These are phyloP conservation scores for Phylloscopus whistleri DNA, from an alignment of 2,113 vertebrate genomes.

Conservation along the genomic window DNA sequence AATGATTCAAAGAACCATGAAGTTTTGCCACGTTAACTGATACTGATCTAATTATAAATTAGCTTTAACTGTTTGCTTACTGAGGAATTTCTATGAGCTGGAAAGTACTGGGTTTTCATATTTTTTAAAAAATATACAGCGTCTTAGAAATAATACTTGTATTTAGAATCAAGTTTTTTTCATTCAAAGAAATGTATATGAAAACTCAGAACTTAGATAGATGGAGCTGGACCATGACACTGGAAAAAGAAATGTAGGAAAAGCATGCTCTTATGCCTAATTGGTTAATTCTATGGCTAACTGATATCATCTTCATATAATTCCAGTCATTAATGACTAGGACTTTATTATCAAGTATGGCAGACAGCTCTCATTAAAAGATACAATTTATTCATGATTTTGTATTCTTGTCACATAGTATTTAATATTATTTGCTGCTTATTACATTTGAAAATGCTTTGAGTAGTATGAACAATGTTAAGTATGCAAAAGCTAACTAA, in stretches of 20 bases:
- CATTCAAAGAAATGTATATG: background rate
- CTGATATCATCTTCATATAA: background rate
- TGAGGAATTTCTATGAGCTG: background rate
- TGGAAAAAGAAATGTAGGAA: background rate
- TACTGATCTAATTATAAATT: background rate
- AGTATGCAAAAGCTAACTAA: background rate
- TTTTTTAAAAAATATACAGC: background rate
- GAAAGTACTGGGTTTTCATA: background rate
- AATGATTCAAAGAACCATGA: background rate
- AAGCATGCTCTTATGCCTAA: background rate
- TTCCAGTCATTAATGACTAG: background rate
- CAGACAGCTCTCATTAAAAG: background rate
- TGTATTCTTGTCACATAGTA: background rate
- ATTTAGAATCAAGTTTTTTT: background rate
- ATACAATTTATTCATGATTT: background rate
- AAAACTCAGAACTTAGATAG: background rate
- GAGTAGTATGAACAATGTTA: background rate
- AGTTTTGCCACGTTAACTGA: background rate
- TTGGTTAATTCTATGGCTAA: background rate
- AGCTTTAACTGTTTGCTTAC: background rate
- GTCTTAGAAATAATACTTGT: background rate
- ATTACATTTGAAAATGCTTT: background rate
- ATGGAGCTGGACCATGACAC: background rate
- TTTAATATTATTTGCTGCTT: background rate
- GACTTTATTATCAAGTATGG: background rate